Percentiles rank a stretch among this genome's conserved stretches.
These are phyloP conservation scores for Urocynchramus pylzowi DNA, from an alignment of 2,113 vertebrate species.

Conservation along the genomic window DNA sequence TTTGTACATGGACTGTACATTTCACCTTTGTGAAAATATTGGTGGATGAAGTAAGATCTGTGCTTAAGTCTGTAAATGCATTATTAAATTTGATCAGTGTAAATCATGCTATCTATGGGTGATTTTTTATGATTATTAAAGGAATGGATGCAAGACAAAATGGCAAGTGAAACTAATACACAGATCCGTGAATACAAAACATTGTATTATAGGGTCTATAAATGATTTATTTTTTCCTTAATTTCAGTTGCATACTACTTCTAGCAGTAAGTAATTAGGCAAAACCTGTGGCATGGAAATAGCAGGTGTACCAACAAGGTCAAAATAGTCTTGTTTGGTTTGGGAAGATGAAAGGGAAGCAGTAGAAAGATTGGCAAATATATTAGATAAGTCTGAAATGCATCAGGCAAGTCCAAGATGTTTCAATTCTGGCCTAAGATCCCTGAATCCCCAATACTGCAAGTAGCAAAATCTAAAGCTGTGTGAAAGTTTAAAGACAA, in stretches of 20 bases:
- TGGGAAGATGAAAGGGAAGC: not conserved
- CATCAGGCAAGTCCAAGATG: not conserved
- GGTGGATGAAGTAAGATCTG: not conserved
- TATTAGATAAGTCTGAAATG: not conserved
- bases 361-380: not conserved
- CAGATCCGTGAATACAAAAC: not conserved
- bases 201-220: not conserved
- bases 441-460: not conserved
- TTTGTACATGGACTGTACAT: rapidly evolving
- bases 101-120: not conserved
- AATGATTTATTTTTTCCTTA: not conserved
- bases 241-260: not conserved
- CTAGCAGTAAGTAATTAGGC: not conserved
- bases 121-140: not conserved
- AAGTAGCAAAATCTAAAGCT: not conserved
- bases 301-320: not conserved
- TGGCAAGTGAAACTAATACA: not conserved
- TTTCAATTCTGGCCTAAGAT: not conserved
- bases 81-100: not conserved
- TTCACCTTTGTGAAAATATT: not conserved
- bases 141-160: not conserved
- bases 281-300: not conserved
- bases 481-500: not conserved
- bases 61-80: not conserved
- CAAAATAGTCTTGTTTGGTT: not conserved